A percentile compares a stretch with the other conserved stretches of the same genome.
phyloP scores from a whole-genome alignment of 92 coral and sea anemone genomes.

The Bergia puertoricense region DNA sequence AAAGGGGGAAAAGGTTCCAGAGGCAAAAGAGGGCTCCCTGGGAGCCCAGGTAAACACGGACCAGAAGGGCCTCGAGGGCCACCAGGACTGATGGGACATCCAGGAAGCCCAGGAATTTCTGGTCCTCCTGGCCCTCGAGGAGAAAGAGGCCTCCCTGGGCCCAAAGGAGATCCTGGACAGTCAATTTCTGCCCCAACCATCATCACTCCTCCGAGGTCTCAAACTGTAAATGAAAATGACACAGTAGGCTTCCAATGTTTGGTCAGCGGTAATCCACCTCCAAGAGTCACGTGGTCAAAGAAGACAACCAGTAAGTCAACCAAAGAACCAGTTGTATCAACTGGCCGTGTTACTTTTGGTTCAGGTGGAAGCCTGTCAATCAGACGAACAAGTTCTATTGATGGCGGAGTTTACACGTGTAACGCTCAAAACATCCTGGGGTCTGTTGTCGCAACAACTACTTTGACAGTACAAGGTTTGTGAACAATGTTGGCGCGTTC shows the following conservation, averaged over 20 bases:
- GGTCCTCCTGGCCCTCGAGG: constrained; percentile 69
- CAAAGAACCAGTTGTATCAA: neutral
- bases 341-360: constrained; percentile 1
- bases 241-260: constrained; percentile 62
- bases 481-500: neutral
- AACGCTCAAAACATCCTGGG: constrained; percentile 64
- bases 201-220: constrained; percentile 48
- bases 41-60: constrained; percentile 47
- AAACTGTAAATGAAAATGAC: constrained; percentile 52
- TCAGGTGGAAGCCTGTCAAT: constrained; percentile 54
- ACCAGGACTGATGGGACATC: constrained; percentile 40
- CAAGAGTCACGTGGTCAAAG: constrained; percentile 73
- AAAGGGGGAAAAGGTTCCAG: constrained; percentile 33
- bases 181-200: constrained; percentile 68
- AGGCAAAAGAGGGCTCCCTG: constrained; percentile 46
- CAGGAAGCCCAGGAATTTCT: constrained; percentile 34
- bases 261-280: constrained; percentile 68
- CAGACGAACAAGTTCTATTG: constrained; percentile 43
- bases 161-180: constrained; percentile 67
- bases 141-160: constrained; percentile 62
- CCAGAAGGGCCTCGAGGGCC: constrained; percentile 55
- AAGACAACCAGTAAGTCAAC: constrained; percentile 8
- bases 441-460: constrained; percentile 40
- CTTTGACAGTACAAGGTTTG: constrained; percentile 64
- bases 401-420: constrained; percentile 59